These are phyloP conservation scores for Pantherophis guttatus DNA, from an alignment of 2,113 vertebrate genomes.

Conservation along the genomic window DNA sequence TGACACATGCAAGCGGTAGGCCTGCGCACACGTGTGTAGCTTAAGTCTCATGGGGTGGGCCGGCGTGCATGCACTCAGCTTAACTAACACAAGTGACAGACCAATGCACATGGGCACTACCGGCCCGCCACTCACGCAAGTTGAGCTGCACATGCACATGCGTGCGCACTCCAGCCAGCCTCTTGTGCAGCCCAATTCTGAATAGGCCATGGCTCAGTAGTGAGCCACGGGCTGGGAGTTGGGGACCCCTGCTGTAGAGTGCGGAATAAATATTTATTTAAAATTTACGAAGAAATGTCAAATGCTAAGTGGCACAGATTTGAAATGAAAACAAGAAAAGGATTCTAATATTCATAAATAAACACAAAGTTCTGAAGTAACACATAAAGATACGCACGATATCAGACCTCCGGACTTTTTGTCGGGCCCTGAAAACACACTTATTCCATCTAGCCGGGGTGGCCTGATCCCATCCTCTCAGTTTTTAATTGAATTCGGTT, in stretches of 20 bases:
- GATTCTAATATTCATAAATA: background rate
- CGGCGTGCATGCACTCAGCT: fast-evolving
- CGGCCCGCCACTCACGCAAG: fast-evolving
- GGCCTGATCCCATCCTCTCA: no score
- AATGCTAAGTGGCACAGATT: background rate
- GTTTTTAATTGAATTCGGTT: no score
- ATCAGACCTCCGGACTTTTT: no score
- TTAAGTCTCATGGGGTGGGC: background rate
- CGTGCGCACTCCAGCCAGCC: background rate
- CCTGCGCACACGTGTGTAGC: background rate
- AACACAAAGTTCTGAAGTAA: background rate
- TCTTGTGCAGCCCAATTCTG: background rate
- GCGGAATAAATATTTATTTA: background rate
- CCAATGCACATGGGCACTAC: background rate
- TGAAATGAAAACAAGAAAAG: background rate
- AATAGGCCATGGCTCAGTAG: background rate
- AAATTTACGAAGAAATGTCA: background rate
- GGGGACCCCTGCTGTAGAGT: background rate
- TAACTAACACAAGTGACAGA: background rate
- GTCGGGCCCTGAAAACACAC: no score
- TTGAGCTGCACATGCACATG: background rate
- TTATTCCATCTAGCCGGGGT: no score
- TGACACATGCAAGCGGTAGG: no score
- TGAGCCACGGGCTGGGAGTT: background rate
- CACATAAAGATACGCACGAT: background rate